These are phyloP conservation scores for Drosophila mauritiana DNA, from an alignment of 1,140 invertebrate genomes.

Conservation along the genomic window DNA sequence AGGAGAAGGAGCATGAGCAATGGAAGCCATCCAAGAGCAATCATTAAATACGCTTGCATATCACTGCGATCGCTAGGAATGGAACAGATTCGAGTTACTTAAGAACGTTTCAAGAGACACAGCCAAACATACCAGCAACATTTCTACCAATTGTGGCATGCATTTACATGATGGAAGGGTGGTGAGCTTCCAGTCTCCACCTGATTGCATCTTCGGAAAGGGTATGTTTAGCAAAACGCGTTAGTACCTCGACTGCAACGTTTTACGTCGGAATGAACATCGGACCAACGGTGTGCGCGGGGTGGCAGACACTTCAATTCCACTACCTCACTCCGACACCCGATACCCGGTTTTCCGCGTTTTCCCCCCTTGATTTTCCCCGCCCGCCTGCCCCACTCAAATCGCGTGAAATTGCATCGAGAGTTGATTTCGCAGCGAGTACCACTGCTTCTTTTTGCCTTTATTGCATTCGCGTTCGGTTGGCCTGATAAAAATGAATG, in stretches of 20 bases:
- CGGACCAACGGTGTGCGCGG: slow-evolving; percentile 22
- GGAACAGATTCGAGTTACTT: neutral
- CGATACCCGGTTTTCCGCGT: neutral
- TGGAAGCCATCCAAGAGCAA: neutral
- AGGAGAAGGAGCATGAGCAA: neutral
- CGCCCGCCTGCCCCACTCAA: neutral
- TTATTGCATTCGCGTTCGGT: slow-evolving; percentile 68
- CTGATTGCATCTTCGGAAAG: neutral
- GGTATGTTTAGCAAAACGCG: slow-evolving; percentile 1
- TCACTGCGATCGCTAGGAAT: neutral
- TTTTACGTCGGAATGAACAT: slow-evolving; percentile 42
- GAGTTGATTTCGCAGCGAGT: slow-evolving; percentile 59
- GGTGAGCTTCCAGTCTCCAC: neutral
- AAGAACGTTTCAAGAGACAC: too few relatives aligned
- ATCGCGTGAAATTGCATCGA: slow-evolving; percentile 59
- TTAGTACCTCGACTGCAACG: slow-evolving; percentile 35
- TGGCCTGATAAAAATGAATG: slow-evolving; percentile 74
- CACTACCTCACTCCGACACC: slow-evolving; percentile 17
- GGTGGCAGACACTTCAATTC: slow-evolving; percentile 46
- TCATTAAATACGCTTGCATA: neutral
- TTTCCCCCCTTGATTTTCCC: neutral
- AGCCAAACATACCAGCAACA: neutral
- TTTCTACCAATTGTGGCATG: neutral
- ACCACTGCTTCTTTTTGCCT: slow-evolving; percentile 31
- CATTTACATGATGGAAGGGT: neutral